Percentiles rank a stretch among this genome's conserved stretches.
Evolutionary conservation across 1,140 invertebrate species (phyloP).

Genomic region (Nymphalis io): DNA sequence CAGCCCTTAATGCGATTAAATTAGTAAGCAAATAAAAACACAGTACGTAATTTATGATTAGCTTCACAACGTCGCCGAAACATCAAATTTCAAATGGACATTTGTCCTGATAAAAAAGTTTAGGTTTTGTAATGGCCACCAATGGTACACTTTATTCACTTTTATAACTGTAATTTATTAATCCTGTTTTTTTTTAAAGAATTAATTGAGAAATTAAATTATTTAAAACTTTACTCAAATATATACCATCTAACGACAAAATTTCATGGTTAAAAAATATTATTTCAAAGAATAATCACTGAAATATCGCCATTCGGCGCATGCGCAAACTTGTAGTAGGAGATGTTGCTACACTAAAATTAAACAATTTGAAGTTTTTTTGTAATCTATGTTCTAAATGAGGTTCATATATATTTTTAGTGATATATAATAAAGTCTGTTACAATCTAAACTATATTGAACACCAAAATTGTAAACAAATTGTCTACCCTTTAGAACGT

Average conservation of each 20-base stretch:
- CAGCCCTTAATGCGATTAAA: slow-evolving; percentile 49
- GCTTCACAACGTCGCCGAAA: slow-evolving; percentile 79
- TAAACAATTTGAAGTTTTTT: not conserved
- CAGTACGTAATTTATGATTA: slow-evolving; percentile 64
- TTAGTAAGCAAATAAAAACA: slow-evolving; percentile 48
- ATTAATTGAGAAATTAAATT: slow-evolving; percentile 51
- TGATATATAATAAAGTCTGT: too few species aligned
- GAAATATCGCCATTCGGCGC: slow-evolving; percentile 79
- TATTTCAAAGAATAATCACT: slow-evolving; percentile 79
- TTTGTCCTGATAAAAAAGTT: slow-evolving; percentile 80
- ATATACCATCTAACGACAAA: slow-evolving; percentile 74
- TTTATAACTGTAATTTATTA: slow-evolving; percentile 55
- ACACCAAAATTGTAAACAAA: too few species aligned
- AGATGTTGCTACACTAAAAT: slow-evolving; percentile 55
- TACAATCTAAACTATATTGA: too few species aligned
- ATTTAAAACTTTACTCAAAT: slow-evolving; percentile 66
- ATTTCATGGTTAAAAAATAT: slow-evolving; percentile 78
- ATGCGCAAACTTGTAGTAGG: slow-evolving; percentile 76
- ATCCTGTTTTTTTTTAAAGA: slow-evolving; percentile 48
- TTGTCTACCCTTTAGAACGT: too few species aligned
- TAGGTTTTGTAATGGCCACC: slow-evolving; percentile 80
- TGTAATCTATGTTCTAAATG: not conserved
- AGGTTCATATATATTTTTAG: too few species aligned
- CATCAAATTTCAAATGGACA: slow-evolving; percentile 73
- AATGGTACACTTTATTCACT: slow-evolving; percentile 77